A percentile compares a stretch with the other conserved stretches of the same genome.
phyloP scores from a whole-genome alignment of 2,888 invertebrate genomes.

The Ennomos quercinarius region DNA sequence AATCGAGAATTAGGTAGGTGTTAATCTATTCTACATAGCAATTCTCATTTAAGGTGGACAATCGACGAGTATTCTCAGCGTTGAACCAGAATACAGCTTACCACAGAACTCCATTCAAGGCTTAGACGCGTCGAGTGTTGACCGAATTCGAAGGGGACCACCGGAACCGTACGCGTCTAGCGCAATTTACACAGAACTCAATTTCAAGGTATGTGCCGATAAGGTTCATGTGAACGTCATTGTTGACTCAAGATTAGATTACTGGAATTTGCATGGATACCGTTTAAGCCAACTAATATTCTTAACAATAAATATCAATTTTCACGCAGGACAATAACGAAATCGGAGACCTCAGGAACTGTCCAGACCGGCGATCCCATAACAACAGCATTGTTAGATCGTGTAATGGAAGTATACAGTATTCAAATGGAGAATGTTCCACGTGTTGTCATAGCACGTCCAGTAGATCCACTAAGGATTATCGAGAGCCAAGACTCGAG shows the following conservation, averaged over 20 bases:
- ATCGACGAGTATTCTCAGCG: constrained; percentile 75
- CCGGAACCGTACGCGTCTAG: constrained; percentile 81
- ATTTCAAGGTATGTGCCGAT: constrained; percentile 80
- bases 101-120: constrained; percentile 81
- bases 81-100: constrained; percentile 79
- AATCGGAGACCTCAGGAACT: constrained; percentile 76
- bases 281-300: constrained; percentile 27
- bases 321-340: constrained; percentile 77
- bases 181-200: constrained; percentile 84
- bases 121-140: constrained; percentile 75
- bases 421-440: constrained; percentile 80
- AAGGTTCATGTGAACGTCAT: constrained; percentile 63
- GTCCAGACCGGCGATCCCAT: constrained; percentile 78
- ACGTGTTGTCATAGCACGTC: constrained; percentile 82
- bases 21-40: constrained; percentile 1
- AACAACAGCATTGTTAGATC: constrained; percentile 83
- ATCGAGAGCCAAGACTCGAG: constrained; percentile 76
- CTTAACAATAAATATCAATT: constrained; percentile 58
- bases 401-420: constrained; percentile 80
- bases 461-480: constrained; percentile 80
- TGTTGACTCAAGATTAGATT: constrained; percentile 70
- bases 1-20: constrained; percentile 12
- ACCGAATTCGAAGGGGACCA: constrained; percentile 74
- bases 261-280: constrained; percentile 65
- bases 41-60: constrained; percentile 67